Evolutionary conservation across 2,888 invertebrate genomes (phyloP).

Genomic region (Pediacus dermestoides): DNA sequence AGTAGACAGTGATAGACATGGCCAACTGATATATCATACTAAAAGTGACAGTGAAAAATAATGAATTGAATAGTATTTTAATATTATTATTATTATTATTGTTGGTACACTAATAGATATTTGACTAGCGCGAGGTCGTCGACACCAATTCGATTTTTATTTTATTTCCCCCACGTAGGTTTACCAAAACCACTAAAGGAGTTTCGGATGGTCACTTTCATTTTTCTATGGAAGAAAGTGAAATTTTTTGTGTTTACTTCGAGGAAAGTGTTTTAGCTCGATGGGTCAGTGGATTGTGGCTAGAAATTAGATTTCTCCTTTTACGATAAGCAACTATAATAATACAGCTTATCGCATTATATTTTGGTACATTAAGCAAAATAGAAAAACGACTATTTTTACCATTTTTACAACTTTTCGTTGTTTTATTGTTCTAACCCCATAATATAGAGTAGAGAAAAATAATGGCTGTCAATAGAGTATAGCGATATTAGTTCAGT

Average conservation of each 20-base stretch:
- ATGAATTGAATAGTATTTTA: conserved; percentile 19
- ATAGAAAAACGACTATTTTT: too few relatives aligned
- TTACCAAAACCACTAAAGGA: conserved; percentile 9
- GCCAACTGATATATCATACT: conserved; percentile 24
- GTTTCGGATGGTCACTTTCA: too few relatives aligned
- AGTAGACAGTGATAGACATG: conserved; percentile 17
- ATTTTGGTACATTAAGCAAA: too few relatives aligned
- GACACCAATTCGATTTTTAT: conserved; percentile 30
- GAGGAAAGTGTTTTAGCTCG: background rate
- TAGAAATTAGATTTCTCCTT: background rate
- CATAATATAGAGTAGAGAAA: conserved; percentile 4
- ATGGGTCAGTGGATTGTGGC: too few relatives aligned
- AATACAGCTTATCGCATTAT: too few relatives aligned
- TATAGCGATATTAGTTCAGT: conserved; percentile 39
- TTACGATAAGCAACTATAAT: too few relatives aligned
- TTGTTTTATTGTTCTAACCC: conserved; percentile 1
- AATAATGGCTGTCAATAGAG: background rate
- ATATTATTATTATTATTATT: conserved; percentile 1
- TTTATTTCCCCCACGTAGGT: conserved; percentile 15
- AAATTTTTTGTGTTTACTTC: conserved; percentile 16
- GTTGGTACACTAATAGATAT: background rate
- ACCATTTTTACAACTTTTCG: background rate
- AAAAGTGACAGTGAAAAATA: conserved; percentile 44
- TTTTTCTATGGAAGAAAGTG: conserved; percentile 23
- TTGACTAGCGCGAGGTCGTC: conserved; percentile 28